Evolutionary conservation across 2,888 invertebrate species (phyloP).

Genomic region (Epinotia demarniana): DNA sequence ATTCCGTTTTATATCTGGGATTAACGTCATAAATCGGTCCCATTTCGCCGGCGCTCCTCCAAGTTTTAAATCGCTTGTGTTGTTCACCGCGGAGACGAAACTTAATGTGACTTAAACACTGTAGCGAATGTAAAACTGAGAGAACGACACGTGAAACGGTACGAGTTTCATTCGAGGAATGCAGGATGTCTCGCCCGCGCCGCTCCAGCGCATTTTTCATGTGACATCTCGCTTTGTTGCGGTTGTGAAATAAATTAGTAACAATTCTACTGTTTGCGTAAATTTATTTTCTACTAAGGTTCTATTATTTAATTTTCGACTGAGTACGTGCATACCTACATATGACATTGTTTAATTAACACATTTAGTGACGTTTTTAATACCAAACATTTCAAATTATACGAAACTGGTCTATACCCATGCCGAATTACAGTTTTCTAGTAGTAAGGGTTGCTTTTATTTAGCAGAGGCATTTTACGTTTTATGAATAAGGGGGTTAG

Average conservation of each 20-base stretch:
- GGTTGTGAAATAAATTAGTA: conserved; percentile 83
- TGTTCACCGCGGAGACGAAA: conserved; percentile 69
- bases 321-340: background rate
- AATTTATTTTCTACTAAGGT: conserved; percentile 65
- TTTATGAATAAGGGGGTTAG: no score
- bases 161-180: conserved; percentile 71
- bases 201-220: conserved; percentile 78
- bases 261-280: conserved; percentile 83
- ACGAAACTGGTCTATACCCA: conserved; percentile 12
- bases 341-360: background rate
- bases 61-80: conserved; percentile 75
- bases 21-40: conserved; percentile 75
- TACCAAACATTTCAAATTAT: background rate
- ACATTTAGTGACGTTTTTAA: background rate
- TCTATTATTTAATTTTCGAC: conserved; percentile 11
- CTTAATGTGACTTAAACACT: conserved; percentile 77
- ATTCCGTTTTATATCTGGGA: conserved; percentile 73
- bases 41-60: conserved; percentile 62
- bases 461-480: no score
- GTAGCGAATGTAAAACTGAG: conserved; percentile 72
- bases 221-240: conserved; percentile 83
- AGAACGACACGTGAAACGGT: conserved; percentile 72
- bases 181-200: conserved; percentile 72
- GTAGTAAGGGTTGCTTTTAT: no score
- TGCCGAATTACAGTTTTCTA: no score